Evolutionary conservation across 2,113 vertebrate genomes (phyloP), one percentile per base, ranked within the genome.

Genomic region (Anoplopoma fimbria): DNA sequence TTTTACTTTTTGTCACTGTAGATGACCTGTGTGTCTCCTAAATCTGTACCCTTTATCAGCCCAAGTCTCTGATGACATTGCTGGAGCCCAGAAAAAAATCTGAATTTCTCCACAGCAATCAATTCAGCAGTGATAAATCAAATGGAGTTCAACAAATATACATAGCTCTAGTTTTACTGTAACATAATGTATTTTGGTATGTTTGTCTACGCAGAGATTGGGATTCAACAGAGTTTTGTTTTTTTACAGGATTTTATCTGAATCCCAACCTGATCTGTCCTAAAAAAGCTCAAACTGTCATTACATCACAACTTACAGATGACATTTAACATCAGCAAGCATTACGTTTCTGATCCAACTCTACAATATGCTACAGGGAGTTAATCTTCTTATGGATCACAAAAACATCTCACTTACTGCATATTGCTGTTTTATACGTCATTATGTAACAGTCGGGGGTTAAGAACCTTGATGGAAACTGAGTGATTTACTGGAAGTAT

Each of bases 391-490:
- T 61, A 64, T 13, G 27, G 5, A 21, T 49, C 38, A 49, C 36
- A n/a, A 12, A 47, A 55, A 58, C 25, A 72, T 25, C 25, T 60
- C 36, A 49, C 14, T 33, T 17, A 29, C 31, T 31, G 57, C 27
- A 51, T 65, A 34, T 67, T 42, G 36, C 23, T 14, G 25, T 60
- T 14, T 27, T 12, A 23, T 67, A 17, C 23, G 19, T 23, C 33
- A 73, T 53, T 5, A 51, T 42, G 27, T 10, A 23, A 70, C 25
- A 9, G 31, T 23, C 12, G 0, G 4, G 6, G 65, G 1, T 27
- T 34, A 68, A 67, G 9, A 69, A n/a, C 42, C 49, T n/a, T 62
- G 31, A 72, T 65, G 51, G 40, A 31, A 67, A 73, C 27, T 17
- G 23, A 55, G 40, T 31, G 9, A 13, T 12, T 45, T 21, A 61